These are phyloP conservation scores for Moxostoma hubbsi DNA, from an alignment of 2,797 vertebrate genomes.

Conservation along the genomic window DNA sequence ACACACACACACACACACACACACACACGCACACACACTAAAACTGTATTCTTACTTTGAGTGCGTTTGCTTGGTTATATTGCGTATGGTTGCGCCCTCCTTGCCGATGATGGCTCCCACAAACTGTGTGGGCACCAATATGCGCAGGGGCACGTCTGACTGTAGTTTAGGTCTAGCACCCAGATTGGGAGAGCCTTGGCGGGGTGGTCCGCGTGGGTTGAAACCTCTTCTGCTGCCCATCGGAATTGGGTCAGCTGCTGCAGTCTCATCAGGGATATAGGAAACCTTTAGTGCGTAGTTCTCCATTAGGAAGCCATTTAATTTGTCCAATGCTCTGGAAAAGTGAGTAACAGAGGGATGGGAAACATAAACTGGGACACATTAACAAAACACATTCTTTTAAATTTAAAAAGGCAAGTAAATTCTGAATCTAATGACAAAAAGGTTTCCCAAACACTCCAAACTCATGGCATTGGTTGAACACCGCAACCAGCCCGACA, in stretches of 20 bases:
- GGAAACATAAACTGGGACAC: not conserved
- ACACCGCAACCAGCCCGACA: too few species aligned
- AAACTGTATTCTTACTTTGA: slow-evolving; percentile 85
- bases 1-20: too few species aligned
- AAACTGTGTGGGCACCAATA: slow-evolving; percentile 96
- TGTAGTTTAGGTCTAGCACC: slow-evolving; percentile 88
- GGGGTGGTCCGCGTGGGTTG: slow-evolving; percentile 84
- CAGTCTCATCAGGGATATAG: slow-evolving; percentile 95
- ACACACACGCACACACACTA: not conserved
- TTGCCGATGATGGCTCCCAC: slow-evolving; percentile 98
- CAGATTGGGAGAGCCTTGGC: slow-evolving; percentile 87
- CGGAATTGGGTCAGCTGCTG: slow-evolving; percentile 76
- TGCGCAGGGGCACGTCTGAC: slow-evolving; percentile 90
- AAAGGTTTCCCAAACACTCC: too few species aligned
- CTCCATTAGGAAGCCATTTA: slow-evolving; percentile 96
- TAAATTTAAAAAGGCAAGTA: too few species aligned
- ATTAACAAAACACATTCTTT: too few species aligned
- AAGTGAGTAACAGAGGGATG: not conserved
- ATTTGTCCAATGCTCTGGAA: slow-evolving; percentile 94
- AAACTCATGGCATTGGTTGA: too few species aligned
- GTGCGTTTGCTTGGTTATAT: slow-evolving; percentile 98
- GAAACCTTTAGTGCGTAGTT: slow-evolving; percentile 94
- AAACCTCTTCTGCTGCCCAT: slow-evolving; percentile 85
- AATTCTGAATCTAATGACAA: too few species aligned
- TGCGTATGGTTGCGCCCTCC: slow-evolving; percentile 96